A percentile compares a stretch with the other conserved stretches of the same genome.
These are phyloP conservation scores for Bettongia penicillata DNA, from an alignment of 2,113 vertebrate species.

Conservation along the genomic window DNA sequence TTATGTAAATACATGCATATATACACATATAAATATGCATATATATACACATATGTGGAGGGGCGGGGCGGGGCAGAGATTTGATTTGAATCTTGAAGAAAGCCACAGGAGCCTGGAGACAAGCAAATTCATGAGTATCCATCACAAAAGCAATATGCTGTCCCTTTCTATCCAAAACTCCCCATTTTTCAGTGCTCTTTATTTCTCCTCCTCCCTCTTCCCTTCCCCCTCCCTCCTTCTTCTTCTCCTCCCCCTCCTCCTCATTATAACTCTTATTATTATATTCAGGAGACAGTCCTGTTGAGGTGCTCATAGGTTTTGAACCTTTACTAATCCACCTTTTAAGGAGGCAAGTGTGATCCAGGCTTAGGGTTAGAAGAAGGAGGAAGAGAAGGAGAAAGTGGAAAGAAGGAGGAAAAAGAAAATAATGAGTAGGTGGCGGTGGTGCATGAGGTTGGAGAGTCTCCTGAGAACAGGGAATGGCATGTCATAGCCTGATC, in stretches of 20 bases:
- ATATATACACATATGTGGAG: no score
- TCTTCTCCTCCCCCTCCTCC: no score
- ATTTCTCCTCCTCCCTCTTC: no score
- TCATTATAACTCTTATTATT: background rate
- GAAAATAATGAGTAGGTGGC: background rate
- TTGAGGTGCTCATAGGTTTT: background rate
- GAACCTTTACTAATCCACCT: no score
- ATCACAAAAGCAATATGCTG: background rate
- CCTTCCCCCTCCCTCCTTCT: no score
- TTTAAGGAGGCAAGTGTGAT: background rate
- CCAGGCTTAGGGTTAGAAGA: background rate
- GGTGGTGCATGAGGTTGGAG: background rate
- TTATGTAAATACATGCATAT: background rate
- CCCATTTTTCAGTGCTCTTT: background rate
- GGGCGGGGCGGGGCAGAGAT: background rate
- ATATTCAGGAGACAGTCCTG: background rate
- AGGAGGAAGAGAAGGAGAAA: background rate
- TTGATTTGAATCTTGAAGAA: background rate
- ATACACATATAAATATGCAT: no score
- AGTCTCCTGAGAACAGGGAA: background rate
- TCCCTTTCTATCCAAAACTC: background rate
- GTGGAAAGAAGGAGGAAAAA: background rate
- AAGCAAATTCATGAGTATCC: background rate
- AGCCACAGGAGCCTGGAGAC: background rate
- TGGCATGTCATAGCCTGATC: background rate